These are phyloP conservation scores for Siderastrea siderea DNA, from an alignment of 92 coral and sea anemone genomes.

Conservation along the genomic window DNA sequence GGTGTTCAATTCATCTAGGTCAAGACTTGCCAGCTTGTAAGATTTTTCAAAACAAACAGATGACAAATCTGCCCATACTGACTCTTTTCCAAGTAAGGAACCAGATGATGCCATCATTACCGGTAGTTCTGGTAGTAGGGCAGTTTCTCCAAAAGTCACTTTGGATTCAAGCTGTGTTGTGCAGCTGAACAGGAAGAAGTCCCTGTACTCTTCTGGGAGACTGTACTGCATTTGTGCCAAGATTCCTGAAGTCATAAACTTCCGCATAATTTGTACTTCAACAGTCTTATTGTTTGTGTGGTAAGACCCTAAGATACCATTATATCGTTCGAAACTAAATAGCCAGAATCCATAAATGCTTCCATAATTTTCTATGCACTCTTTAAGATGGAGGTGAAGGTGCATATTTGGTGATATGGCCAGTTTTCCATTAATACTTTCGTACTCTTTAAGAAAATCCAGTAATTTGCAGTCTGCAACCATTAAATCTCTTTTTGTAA, in stretches of 20 bases:
- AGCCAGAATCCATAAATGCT: conserved; percentile 73
- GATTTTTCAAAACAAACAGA: conserved; percentile 7
- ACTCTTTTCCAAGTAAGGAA: conserved; percentile 38
- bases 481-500: conserved; percentile 58
- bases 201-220: conserved; percentile 51
- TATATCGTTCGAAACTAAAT: conserved; percentile 68
- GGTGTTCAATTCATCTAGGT: conserved; percentile 33
- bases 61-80: conserved; percentile 40
- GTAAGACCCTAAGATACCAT: conserved; percentile 65
- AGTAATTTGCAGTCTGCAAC: conserved; percentile 57
- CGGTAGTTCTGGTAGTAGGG: conserved; percentile 2
- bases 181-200: conserved; percentile 27
- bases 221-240: conserved; percentile 59
- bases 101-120: conserved; percentile 46
- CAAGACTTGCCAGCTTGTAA: conserved; percentile 51
- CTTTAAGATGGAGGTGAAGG: conserved; percentile 70
- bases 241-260: conserved; percentile 58
- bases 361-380: conserved; percentile 62
- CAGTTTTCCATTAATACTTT: conserved; percentile 57
- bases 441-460: conserved; percentile 63
- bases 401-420: conserved; percentile 74
- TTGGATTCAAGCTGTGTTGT: conserved; percentile 8
- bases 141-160: neutral
- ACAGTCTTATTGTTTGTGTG: conserved; percentile 56
- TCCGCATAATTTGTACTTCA: conserved; percentile 71